Evolutionary conservation across 2,797 vertebrate genomes (phyloP).

Genomic region (Arnoldichthys spilopterus): DNA sequence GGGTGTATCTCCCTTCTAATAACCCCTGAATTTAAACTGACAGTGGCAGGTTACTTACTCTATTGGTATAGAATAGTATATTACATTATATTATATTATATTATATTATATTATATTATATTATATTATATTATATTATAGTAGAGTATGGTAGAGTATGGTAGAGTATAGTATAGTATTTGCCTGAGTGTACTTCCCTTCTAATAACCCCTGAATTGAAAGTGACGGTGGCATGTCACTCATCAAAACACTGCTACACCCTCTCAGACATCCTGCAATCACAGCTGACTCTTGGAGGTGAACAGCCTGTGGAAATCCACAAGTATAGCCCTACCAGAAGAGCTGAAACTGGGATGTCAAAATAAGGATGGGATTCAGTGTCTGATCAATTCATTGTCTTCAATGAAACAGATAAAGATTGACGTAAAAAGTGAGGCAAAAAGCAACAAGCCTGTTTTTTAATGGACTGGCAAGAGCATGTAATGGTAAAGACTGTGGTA

Average conservation of each 20-base stretch:
- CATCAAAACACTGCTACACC: slow-evolving; percentile 53
- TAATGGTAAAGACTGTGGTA: slow-evolving; percentile 50
- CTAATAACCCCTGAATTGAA: slow-evolving; percentile 61
- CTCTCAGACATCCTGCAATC: slow-evolving; percentile 41
- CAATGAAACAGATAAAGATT: slow-evolving; percentile 49
- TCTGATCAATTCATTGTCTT: slow-evolving; percentile 55
- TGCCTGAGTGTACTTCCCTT: slow-evolving; percentile 52
- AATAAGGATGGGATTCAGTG: slow-evolving; percentile 32
- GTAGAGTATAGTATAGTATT: neutral
- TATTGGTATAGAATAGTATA: no score
- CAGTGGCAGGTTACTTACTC: no score
- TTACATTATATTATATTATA: no score
- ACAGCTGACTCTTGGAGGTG: slow-evolving; percentile 47
- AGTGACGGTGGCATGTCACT: slow-evolving; percentile 45
- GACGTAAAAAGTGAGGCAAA: slow-evolving; percentile 25
- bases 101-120: no score
- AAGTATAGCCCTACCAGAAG: neutral
- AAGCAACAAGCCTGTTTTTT: slow-evolving; percentile 37
- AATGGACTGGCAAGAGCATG: slow-evolving; percentile 31
- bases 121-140: no score
- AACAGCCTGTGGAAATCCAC: neutral
- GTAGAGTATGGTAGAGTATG: no score
- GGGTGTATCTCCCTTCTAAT: no score
- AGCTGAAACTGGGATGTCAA: neutral
- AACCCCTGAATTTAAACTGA: no score